Evolutionary conservation across 2,797 vertebrate species (phyloP).

Genomic region (Sciurus vulgaris): DNA sequence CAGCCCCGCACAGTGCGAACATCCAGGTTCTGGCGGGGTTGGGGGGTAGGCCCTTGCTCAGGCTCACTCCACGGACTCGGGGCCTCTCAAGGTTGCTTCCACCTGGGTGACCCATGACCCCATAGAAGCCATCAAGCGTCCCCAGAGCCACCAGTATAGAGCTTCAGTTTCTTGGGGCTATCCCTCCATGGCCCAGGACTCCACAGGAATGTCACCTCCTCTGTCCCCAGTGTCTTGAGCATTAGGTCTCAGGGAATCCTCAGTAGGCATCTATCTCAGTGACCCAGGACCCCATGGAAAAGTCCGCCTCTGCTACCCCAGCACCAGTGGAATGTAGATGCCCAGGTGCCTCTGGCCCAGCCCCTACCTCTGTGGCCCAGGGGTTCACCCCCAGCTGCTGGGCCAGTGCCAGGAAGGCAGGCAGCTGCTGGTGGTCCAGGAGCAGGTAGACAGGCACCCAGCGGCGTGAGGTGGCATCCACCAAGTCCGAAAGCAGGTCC

Average conservation of each 20-base stretch:
- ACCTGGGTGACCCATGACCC: background rate
- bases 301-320: background rate
- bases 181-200: background rate
- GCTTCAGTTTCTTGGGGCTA: background rate
- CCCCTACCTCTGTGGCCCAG: conserved; percentile 86
- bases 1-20: conserved; percentile 91
- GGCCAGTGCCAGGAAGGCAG: conserved; percentile 83
- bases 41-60: conserved; percentile 77
- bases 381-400: conserved; percentile 89
- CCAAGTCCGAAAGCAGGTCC: conserved; percentile 91
- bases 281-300: background rate
- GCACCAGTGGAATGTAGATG: too few relatives aligned
- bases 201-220: rapidly evolving
- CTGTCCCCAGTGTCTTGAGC: background rate
- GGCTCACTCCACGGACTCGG: background rate
- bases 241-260: background rate
- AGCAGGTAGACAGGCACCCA: conserved; percentile 93
- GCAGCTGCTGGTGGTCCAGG: conserved; percentile 87
- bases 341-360: background rate
- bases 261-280: background rate
- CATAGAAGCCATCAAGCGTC: background rate
- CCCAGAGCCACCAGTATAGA: background rate
- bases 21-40: conserved; percentile 89
- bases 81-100: background rate
- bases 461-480: conserved; percentile 87